Percentiles rank a stretch among this genome's conserved stretches.
phyloP scores from a whole-genome alignment of 2,797 vertebrate genomes.

The Sardinella longiceps region DNA sequence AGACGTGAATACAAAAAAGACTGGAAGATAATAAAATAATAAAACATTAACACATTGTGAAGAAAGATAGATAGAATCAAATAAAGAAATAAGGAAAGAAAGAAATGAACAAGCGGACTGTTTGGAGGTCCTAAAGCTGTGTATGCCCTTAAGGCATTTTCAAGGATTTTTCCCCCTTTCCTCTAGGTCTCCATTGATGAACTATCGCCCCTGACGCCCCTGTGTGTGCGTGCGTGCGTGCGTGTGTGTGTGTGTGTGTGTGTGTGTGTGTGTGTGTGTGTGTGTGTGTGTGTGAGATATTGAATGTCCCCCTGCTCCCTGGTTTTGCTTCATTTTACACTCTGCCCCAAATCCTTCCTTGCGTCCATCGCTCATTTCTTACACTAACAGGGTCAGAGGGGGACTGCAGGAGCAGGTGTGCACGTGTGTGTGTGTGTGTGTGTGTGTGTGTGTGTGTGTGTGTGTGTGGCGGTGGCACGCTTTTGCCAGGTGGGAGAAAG shows the following conservation, averaged over 20 bases:
- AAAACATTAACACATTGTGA: too few relatives aligned
- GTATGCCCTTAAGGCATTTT: not conserved
- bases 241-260: too few relatives aligned
- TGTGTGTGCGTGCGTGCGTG: too few relatives aligned
- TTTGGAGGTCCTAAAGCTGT: not conserved
- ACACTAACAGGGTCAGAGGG: not conserved
- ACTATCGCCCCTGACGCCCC: too few relatives aligned
- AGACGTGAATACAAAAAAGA: too few relatives aligned
- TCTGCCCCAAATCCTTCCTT: constrained; percentile 1
- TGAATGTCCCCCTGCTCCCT: not conserved
- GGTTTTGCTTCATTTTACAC: not conserved
- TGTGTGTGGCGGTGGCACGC: not conserved
- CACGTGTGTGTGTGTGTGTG: too few relatives aligned
- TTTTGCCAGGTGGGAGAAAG: constrained; percentile 5
- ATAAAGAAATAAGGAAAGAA: not conserved
- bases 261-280: not conserved
- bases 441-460: constrained; percentile 12
- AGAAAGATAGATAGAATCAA: not conserved
- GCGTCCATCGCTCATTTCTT: constrained; percentile 3
- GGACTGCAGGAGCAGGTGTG: not conserved
- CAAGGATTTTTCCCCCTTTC: not conserved
- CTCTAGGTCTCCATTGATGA: not conserved
- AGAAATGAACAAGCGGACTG: not conserved
- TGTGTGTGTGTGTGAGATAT: not conserved
- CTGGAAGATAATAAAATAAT: too few relatives aligned